These are phyloP conservation scores for Dallia pectoralis DNA, from an alignment of 2,797 vertebrate species.

Conservation along the genomic window DNA sequence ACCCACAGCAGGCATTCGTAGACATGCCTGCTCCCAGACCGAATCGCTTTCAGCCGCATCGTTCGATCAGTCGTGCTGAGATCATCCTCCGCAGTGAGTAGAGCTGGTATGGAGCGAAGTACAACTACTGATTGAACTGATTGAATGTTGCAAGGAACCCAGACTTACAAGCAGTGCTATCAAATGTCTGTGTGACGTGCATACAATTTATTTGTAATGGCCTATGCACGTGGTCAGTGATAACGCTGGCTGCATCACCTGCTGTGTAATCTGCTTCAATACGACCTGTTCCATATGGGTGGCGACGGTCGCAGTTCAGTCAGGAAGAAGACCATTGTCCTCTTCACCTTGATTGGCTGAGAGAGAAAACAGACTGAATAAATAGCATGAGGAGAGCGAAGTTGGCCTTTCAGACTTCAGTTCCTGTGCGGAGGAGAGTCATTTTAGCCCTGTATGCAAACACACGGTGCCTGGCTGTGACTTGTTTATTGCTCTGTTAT, in stretches of 20 bases:
- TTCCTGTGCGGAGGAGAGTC: background rate
- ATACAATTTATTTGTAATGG: background rate
- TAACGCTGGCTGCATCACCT: background rate
- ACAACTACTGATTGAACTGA: background rate
- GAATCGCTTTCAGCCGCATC: constrained; percentile 39
- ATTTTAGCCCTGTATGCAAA: background rate
- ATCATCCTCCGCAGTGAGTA: constrained; percentile 75
- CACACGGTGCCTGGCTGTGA: too few species aligned
- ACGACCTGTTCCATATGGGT: background rate
- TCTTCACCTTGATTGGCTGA: background rate
- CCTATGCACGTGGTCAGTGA: background rate
- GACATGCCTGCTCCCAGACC: constrained; percentile 63
- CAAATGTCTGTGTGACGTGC: background rate
- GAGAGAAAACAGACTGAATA: background rate
- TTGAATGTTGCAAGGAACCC: background rate
- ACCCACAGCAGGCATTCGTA: constrained; percentile 5
- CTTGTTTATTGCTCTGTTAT: too few species aligned
- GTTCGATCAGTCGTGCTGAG: constrained; percentile 66
- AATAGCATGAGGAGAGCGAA: background rate
- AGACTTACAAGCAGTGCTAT: background rate
- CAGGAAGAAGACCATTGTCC: background rate
- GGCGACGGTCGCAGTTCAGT: background rate
- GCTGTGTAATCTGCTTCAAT: background rate
- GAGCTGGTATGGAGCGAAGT: background rate
- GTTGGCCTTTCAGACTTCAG: background rate